Percentiles rank a stretch among this genome's conserved stretches.
phyloP scores from a whole-genome alignment of 2,113 vertebrate genomes.

The Seriola aureovittata region DNA sequence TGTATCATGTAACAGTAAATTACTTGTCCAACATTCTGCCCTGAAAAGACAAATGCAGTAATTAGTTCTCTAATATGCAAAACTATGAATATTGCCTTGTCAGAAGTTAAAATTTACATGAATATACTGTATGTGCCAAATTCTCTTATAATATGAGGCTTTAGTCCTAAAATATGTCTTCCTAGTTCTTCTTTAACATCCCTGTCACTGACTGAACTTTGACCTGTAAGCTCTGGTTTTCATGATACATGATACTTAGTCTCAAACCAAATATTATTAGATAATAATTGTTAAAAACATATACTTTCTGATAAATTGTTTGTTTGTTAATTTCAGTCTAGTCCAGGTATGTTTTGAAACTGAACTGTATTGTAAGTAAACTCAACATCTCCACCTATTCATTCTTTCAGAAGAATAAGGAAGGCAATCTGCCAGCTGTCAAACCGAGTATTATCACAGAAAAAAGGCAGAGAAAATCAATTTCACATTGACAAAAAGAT shows the following conservation, averaged over 20 bases:
- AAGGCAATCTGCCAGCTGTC: neutral
- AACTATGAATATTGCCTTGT: neutral
- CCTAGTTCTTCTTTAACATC: neutral
- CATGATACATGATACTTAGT: too few relatives aligned
- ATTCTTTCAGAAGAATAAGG: neutral
- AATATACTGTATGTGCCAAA: neutral
- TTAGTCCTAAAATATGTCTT: neutral
- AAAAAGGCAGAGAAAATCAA: conserved; percentile 13
- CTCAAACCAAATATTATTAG: neutral
- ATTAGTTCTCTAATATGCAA: neutral
- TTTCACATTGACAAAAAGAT: conserved; percentile 13
- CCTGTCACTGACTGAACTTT: neutral
- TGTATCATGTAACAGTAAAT: too few relatives aligned
- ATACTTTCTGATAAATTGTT: neutral
- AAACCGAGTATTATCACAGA: conserved; percentile 16
- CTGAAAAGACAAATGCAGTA: neutral
- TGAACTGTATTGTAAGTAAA: neutral
- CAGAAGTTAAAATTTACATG: neutral
- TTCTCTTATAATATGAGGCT: neutral
- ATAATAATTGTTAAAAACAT: neutral
- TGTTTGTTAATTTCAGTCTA: neutral
- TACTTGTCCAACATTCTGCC: neutral
- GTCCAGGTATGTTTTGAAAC: neutral
- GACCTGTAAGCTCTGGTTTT: neutral
- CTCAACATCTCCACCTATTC: neutral